These are phyloP conservation scores for Empidonax alnorum DNA, from an alignment of 2,113 vertebrate species.

Conservation along the genomic window DNA sequence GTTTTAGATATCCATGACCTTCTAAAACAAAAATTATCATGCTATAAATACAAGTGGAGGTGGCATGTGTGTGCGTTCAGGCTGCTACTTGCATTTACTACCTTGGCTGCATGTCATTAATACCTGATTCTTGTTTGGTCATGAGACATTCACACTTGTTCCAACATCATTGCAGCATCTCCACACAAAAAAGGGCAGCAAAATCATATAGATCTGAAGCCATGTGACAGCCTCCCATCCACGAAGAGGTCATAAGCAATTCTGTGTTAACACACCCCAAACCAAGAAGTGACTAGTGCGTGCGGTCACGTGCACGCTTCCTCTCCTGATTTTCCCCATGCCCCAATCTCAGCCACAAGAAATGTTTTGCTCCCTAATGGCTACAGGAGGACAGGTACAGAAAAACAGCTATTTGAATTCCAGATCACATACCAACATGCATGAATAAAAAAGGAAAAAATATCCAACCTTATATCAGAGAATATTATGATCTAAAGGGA, in stretches of 20 bases:
- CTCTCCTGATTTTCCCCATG: not conserved
- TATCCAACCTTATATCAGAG: not conserved
- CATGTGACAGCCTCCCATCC: not conserved
- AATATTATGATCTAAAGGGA: not conserved
- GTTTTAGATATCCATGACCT: not conserved
- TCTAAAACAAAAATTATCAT: not conserved
- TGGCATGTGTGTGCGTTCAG: not conserved
- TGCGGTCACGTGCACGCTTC: fast-evolving
- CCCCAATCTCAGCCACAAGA: not conserved
- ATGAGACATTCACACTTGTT: not conserved
- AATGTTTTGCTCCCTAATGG: not conserved
- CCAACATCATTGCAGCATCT: not conserved
- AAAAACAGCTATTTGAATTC: not conserved
- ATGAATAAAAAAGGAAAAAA: not conserved
- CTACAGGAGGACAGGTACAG: not conserved
- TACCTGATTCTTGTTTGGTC: not conserved
- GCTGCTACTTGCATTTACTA: not conserved
- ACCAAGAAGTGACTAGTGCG: not conserved
- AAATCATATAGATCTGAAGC: not conserved
- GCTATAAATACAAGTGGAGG: not conserved
- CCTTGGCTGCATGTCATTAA: not conserved
- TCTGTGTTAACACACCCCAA: not conserved
- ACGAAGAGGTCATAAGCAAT: not conserved
- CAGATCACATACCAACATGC: not conserved
- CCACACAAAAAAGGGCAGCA: not conserved